Base-by-base conservation (phyloP, 2,888 invertebrate genomes). In the Girardia tigrina region DNA sequence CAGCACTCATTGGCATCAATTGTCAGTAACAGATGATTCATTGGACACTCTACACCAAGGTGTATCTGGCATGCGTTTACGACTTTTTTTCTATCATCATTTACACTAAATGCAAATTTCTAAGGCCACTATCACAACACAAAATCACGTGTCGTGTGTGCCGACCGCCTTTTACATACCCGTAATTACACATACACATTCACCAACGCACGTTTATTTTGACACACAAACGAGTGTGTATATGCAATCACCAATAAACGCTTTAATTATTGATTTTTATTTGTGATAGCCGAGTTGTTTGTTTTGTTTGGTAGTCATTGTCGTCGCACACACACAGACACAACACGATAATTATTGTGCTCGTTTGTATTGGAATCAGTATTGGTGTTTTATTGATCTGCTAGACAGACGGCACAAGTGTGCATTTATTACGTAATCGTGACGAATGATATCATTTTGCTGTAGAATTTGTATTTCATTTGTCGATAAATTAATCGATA, bases 1-100 rank as follows among this genome's bases (percentile, higher is more conserved):
- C 56, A 56, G 56, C 56, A 56, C 56, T 56, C 56, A 56, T 56
- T 56, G 56, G 56, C 56, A 56, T 56, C 56, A 20, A 56, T 56
- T n/a, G n/a, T 20, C 56, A 12, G 56, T 56, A 12, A n/a, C 23
- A 20, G n/a, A 56, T 56, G 56, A 56, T 20, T 56, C 56, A 56
- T 56, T 20, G n/a, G 56, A 23, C 56, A n/a, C 23, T 4, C 8
- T 12, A 36, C 36, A 36, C 36, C 56, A 56, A n/a, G 56, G 56
- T 56, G 23, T n/a, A 56, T 23, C n/a, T 56, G 36, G 56, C 56
- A 56, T 56, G 56, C 56, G n/a, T 6, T 16, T 23, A 12, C n/a
- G 23, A 56, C n/a, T 56, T 56, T n/a, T n/a, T 36, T 56, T 56
- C 56, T 56, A 56, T 20, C n/a, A 16, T 56, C n/a, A n/a, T 56